Conservation (phyloP, 1,140 invertebrate genomes). For the Bombus vancouverensis region DNA sequence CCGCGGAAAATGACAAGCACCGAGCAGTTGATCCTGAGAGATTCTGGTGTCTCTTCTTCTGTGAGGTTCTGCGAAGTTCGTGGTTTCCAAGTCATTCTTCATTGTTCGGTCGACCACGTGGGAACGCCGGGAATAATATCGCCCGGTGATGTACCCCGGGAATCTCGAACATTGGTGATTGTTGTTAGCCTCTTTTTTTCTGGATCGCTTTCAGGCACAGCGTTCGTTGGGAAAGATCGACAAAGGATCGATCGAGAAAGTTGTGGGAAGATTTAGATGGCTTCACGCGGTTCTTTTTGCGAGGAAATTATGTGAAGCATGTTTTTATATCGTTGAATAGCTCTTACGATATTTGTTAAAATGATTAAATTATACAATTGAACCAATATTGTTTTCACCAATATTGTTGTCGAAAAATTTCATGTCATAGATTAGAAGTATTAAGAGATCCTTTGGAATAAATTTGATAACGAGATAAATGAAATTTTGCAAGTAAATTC, state of each 20-base stretch:
- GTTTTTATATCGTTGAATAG: too few relatives aligned
- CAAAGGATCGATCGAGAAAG: background rate
- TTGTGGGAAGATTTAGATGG: background rate
- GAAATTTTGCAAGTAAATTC: too few relatives aligned
- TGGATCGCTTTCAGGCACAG: background rate
- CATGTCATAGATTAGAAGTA: too few relatives aligned
- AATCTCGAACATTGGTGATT: background rate
- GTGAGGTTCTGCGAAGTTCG: background rate
- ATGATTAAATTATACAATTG: too few relatives aligned
- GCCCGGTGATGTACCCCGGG: background rate
- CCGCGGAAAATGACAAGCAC: constrained; percentile 13
- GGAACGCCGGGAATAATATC: background rate
- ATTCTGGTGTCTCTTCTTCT: background rate
- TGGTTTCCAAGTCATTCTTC: constrained; percentile 9
- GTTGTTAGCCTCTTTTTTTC: background rate
- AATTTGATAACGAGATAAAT: too few relatives aligned
- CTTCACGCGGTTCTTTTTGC: background rate
- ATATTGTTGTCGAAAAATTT: too few relatives aligned
- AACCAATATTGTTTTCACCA: too few relatives aligned
- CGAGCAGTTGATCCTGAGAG: background rate
- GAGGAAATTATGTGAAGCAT: background rate
- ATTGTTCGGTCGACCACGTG: constrained; percentile 9
- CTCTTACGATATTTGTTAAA: too few relatives aligned
- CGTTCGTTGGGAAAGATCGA: background rate
- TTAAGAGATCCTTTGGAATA: too few relatives aligned